Conservation (phyloP, 2,113 vertebrate genomes). For the Buteo buteo region DNA sequence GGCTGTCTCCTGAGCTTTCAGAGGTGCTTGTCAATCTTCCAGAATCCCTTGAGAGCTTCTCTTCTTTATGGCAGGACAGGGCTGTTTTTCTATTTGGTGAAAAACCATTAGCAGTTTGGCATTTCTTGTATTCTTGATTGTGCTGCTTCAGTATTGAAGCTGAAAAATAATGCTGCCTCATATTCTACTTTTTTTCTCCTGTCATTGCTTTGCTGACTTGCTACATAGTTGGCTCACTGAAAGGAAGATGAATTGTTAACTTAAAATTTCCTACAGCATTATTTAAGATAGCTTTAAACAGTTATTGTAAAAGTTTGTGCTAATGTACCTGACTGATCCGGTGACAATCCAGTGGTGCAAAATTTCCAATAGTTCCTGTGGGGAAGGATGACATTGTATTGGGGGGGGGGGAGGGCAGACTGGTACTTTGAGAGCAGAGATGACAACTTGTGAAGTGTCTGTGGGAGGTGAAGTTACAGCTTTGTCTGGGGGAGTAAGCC, state of each 20-base stretch:
- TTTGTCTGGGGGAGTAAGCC: not conserved
- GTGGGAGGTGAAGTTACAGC: not conserved
- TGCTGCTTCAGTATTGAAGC: not conserved
- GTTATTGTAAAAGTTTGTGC: not conserved
- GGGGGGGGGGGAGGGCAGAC: not conserved
- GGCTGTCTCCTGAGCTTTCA: not conserved
- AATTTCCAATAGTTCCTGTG: not conserved
- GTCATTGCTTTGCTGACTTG: not conserved
- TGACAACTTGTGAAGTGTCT: not conserved
- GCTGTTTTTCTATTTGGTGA: not conserved
- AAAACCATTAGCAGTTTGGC: not conserved
- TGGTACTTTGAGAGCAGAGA: not conserved
- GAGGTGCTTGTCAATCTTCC: not conserved
- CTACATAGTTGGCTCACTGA: not conserved
- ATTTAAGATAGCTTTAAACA: not conserved
- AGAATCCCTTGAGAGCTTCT: not conserved
- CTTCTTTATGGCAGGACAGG: not conserved
- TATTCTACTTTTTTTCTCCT: not conserved
- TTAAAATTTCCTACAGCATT: not conserved
- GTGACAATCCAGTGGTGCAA: not conserved
- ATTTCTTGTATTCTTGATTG: not conserved
- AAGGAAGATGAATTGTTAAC: not conserved
- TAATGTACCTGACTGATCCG: not conserved
- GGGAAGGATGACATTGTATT: not conserved
- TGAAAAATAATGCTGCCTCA: not conserved